Base-by-base conservation (phyloP, 2,888 invertebrate species). In the Philereme vetulata region DNA sequence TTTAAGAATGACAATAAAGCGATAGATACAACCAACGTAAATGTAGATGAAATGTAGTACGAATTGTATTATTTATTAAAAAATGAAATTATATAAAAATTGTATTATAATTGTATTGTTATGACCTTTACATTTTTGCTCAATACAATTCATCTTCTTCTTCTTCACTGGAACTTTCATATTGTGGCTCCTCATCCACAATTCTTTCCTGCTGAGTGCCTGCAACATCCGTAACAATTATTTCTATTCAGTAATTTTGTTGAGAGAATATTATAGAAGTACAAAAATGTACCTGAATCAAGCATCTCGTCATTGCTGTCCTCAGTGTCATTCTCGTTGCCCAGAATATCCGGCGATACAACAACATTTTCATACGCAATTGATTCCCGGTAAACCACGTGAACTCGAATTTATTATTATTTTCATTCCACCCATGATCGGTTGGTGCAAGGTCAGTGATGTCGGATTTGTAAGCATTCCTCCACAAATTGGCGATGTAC, bases 401-500 rank as follows among this genome's bases (percentile, higher is more conserved):
- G 32, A 54, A 46, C 54, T 62, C 36, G 33, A 62, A 57, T 53
- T 33, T 11, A 32, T 38, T 21, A 9, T 59, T 33, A 11, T 49
- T 33, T 47, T 54, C 44, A 47, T 62, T 42, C 57, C 56, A 53
- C 21, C 56, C 56, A 36, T 36, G 33, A 43, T 57, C 57, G 10
- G 57, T 32, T 21, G 57, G 51, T 32, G 10, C 21, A n/a, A 57
- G 57, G 10, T 57, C 51, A 36, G 57, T 57, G 10, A 36, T 21
- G 7, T 47, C 36, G 10, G 51, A 10, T n/a, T 40, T 54, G 11
- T 71, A 49, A 21, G 68, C 67, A 56, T 70, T 69, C 4, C 68
- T 70, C 70, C 70, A 70, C 47, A 74, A 53, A 42, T 55, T 56
- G 44, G 73, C 61, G 45, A 75, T 71, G 50, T 64, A 73, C 57